phyloP scores from a whole-genome alignment of 2,888 invertebrate genomes.

The Pardosa pseudoannulata region DNA sequence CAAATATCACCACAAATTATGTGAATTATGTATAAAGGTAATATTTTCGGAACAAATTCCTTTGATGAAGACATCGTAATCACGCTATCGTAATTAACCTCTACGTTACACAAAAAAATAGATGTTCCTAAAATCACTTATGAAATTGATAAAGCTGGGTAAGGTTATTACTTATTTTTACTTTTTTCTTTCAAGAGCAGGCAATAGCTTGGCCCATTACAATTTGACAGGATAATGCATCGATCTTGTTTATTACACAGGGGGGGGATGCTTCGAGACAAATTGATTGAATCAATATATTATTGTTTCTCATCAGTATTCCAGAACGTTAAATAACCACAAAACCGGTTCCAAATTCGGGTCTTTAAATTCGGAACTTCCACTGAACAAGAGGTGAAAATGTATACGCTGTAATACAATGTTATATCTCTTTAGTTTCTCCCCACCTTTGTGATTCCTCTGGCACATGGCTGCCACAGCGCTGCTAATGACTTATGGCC shows the following conservation, averaged over 20 bases:
- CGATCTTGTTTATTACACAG: background rate
- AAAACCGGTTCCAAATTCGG: conserved; percentile 37
- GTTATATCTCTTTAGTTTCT: background rate
- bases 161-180: background rate
- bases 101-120: background rate
- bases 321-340: conserved; percentile 31
- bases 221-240: background rate
- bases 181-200: background rate
- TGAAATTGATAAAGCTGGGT: background rate
- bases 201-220: background rate
- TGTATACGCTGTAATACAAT: too few relatives aligned
- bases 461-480: conserved; percentile 30
- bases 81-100: background rate
- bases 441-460: background rate
- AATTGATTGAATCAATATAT: conserved; percentile 26
- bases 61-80: background rate
- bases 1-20: too few relatives aligned
- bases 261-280: background rate
- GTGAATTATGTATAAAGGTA: too few relatives aligned
- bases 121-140: background rate
- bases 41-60: too few relatives aligned
- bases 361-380: too few relatives aligned
- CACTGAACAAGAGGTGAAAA: too few relatives aligned
- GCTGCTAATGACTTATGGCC: conserved; percentile 61
- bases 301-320: conserved; percentile 52